Base-by-base conservation (phyloP, 1,140 invertebrate genomes). In the Cecropterus lyciades region DNA sequence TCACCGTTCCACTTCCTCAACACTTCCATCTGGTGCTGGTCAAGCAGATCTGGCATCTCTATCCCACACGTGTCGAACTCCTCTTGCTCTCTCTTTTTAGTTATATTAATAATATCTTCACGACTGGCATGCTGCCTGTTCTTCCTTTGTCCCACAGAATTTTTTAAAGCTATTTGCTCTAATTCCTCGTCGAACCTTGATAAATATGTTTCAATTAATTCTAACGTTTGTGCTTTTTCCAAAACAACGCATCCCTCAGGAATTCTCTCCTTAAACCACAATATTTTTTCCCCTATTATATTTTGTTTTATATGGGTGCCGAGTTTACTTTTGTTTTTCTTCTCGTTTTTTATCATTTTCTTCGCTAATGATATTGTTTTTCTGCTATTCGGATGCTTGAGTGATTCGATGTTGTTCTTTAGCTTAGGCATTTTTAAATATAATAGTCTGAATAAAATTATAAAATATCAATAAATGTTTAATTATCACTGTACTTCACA, bases 351-450 rank as follows among this genome's bases (percentile, higher is more conserved):
- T 56, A 94, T 94, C 9, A 94, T 88, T 79, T 96, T 95, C 80
- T 95, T 96, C 1, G 93, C 92, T 30, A 96, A 84, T 10, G 95
- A 94, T 67, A 94, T 92, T 0, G 95, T 95, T 92, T 96, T 96
- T 70, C 96, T 93, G 70, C 96, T 96, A 77, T 96, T 96, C 7
- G 96, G 96, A 90, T 97, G 96, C 77, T 96, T 96, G 53, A 94
- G 92, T 83, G 95, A 94, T 17, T 93, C 85, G 11, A 95, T 68
- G 72, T 70, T 84, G 51, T 80, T 76, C 53, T 84, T 92, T 51
- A 79, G 53, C 69, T 88, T 89, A 42, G 85, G 83, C 90, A 92
- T 92, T 77, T 75, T 78, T 11, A 43, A 42, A 43, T 17, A 6
- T 60, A 13, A 16, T 9, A n/a, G 9, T 33, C 9, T 33, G 30